phyloP scores from a whole-genome alignment of 1,140 invertebrate species.

The Bradynema listronoti region DNA sequence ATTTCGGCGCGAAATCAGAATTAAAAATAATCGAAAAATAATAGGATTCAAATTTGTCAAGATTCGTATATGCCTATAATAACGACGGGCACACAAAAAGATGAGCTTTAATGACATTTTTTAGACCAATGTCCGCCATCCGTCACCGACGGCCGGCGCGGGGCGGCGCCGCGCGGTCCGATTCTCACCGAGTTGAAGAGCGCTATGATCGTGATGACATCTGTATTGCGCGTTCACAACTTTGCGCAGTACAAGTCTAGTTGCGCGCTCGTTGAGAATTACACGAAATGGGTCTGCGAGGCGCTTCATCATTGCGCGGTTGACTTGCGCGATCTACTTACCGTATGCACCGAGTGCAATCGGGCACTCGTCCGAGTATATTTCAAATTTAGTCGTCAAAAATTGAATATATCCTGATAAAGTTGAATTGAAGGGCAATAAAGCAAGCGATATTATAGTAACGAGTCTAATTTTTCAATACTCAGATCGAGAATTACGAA shows the following conservation, averaged over 20 bases:
- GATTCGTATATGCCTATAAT: too few species aligned
- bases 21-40: too few species aligned
- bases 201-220: conserved; percentile 75
- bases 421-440: too few species aligned
- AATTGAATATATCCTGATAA: not conserved
- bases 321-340: conserved; percentile 74
- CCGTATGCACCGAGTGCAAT: conserved; percentile 81
- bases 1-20: too few species aligned
- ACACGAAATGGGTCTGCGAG: conserved; percentile 84
- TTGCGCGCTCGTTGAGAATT: conserved; percentile 71
- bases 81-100: not conserved
- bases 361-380: conserved; percentile 72
- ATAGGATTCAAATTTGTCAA: too few species aligned
- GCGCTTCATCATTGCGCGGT: conserved; percentile 79
- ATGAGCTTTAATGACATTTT: not conserved
- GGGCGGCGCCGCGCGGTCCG: not conserved
- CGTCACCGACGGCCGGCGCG: too few species aligned
- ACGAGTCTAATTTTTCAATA: too few species aligned
- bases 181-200: conserved; percentile 61
- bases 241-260: conserved; percentile 64
- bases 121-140: too few species aligned
- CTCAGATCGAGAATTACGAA: too few species aligned
- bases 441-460: too few species aligned
- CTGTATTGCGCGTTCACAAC: conserved; percentile 75
- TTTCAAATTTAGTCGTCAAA: not conserved